These are phyloP conservation scores for Aphodius granarius DNA, from an alignment of 2,888 invertebrate species.

Conservation along the genomic window DNA sequence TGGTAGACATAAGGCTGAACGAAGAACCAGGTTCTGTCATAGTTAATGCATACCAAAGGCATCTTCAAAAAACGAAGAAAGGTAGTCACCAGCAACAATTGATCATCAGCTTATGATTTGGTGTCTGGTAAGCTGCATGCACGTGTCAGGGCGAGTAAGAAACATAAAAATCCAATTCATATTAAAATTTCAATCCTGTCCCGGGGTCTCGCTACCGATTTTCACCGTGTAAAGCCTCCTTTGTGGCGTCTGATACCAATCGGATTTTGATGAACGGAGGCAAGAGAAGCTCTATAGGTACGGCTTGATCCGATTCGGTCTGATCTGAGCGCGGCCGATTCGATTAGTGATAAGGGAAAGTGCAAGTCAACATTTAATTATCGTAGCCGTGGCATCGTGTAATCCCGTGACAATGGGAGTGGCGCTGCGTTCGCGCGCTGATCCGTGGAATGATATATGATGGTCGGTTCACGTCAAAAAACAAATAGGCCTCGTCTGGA, in stretches of 20 bases:
- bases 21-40: neutral
- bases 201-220: neutral
- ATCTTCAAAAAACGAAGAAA: no score
- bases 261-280: neutral
- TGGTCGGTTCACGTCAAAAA: constrained; percentile 21
- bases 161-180: neutral
- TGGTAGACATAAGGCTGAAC: neutral
- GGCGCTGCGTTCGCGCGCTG: constrained; percentile 20
- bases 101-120: neutral
- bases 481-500: constrained; percentile 25
- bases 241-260: neutral
- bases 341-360: constrained; percentile 26
- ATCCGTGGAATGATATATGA: constrained; percentile 23
- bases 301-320: constrained; percentile 2
- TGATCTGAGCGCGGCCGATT: constrained; percentile 14
- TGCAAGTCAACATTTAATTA: constrained; percentile 31
- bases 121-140: neutral
- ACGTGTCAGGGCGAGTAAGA: neutral
- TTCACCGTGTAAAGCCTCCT: neutral
- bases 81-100: no score
- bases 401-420: constrained; percentile 16
- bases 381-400: constrained; percentile 17
- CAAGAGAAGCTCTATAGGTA: neutral
- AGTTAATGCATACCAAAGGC: no score
- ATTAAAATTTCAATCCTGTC: neutral